phyloP scores from a whole-genome alignment of 1,140 invertebrate genomes.

The Gonatopus flavifemur region DNA sequence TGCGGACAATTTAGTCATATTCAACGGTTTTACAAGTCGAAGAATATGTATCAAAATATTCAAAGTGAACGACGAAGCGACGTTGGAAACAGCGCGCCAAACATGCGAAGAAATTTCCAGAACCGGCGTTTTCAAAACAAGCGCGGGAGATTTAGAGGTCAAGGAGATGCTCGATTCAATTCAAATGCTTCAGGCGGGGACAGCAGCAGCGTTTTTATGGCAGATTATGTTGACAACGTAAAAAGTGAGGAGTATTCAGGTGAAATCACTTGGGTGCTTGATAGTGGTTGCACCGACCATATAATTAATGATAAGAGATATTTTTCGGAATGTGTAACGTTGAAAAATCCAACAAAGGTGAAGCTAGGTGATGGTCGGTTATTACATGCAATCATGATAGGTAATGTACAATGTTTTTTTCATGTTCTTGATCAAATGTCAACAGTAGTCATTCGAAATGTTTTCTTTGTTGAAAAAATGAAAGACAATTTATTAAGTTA shows the following conservation, averaged over 20 bases:
- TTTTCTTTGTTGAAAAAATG: constrained; percentile 9
- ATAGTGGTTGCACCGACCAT: constrained; percentile 17
- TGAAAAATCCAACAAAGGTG: constrained; percentile 12
- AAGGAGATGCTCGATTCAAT: no score
- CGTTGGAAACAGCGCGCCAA: neutral
- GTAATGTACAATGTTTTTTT: constrained; percentile 4
- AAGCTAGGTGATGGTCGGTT: constrained; percentile 10
- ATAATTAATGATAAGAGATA: constrained; percentile 10
- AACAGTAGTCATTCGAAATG: constrained; percentile 6
- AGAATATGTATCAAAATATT: no score
- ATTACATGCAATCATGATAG: constrained; percentile 10
- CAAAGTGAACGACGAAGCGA: neutral
- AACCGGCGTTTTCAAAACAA: no score
- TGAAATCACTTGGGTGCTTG: constrained; percentile 10
- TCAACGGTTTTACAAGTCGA: neutral
- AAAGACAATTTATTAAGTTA: constrained; percentile 13
- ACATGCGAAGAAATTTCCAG: neutral
- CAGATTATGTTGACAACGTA: neutral
- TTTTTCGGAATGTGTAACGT: neutral
- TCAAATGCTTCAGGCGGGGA: no score
- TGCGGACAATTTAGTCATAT: constrained; percentile 1
- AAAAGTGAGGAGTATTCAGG: neutral
- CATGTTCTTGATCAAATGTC: constrained; percentile 5
- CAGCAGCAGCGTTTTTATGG: no score
- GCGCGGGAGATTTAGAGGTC: no score